Conservation (phyloP, 2,888 invertebrate species). For the Trimorus sp. region DNA sequence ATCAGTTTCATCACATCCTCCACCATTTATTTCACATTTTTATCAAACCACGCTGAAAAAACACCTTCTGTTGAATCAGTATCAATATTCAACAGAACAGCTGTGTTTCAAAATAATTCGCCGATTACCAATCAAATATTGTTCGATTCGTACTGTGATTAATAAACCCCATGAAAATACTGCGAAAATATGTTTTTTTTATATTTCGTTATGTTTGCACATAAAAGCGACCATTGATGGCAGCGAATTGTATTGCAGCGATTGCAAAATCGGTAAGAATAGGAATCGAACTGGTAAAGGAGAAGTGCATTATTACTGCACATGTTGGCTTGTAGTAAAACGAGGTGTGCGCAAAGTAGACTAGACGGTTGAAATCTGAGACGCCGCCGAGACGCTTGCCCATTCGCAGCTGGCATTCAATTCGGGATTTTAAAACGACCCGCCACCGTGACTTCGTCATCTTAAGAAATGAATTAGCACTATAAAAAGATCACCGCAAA, state of each 20-base stretch:
- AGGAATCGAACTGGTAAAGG: no score
- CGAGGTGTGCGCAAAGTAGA: constrained; percentile 78
- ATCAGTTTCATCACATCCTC: constrained; percentile 20
- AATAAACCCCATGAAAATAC: no score
- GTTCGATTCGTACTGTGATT: no score
- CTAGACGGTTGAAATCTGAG: constrained; percentile 81
- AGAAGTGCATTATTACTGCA: constrained; percentile 57
- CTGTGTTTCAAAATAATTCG: no score
- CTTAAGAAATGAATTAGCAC: constrained; percentile 55
- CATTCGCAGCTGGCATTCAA: constrained; percentile 77
- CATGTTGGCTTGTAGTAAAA: constrained; percentile 55
- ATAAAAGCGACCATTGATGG: no score
- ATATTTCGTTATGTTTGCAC: no score
- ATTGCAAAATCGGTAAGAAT: no score
- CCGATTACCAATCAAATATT: no score
- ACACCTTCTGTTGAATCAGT: no score
- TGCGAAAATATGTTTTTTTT: no score
- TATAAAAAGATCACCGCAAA: constrained; percentile 51
- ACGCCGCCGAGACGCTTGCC: constrained; percentile 79
- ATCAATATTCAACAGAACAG: no score
- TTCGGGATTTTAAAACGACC: constrained; percentile 76
- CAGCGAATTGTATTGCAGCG: no score
- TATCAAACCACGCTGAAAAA: background rate
- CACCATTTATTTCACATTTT: constrained; percentile 10
- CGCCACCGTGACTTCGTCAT: constrained; percentile 70